A percentile compares a stretch with the other conserved stretches of the same genome.
These are phyloP conservation scores for Tetropium fuscum DNA, from an alignment of 2,888 invertebrate species.

Conservation along the genomic window DNA sequence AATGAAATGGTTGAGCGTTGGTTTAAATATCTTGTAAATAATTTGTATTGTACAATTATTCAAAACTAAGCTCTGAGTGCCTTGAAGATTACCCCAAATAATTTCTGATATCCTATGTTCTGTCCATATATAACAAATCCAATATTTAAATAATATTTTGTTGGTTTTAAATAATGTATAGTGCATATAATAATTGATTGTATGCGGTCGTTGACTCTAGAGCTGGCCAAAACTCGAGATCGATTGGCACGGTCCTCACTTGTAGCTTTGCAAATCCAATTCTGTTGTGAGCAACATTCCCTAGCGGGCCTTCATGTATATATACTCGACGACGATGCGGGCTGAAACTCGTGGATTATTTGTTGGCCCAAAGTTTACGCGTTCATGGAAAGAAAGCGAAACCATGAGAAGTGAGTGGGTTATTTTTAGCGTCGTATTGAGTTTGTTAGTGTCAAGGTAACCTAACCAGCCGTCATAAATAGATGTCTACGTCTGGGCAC, in stretches of 20 bases:
- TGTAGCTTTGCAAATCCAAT: conserved; percentile 48
- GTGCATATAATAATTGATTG: too few relatives aligned
- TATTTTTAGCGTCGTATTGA: conserved; percentile 55
- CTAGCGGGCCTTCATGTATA: conserved; percentile 37
- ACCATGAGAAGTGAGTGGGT: conserved; percentile 31
- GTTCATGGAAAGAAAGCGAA: conserved; percentile 46
- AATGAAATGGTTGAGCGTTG: too few relatives aligned
- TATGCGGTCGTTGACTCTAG: conserved; percentile 18
- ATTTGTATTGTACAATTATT: too few relatives aligned
- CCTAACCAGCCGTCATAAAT: conserved; percentile 65
- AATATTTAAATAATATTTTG: too few relatives aligned
- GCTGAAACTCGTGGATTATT: conserved; percentile 31
- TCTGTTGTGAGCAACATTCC: too few relatives aligned
- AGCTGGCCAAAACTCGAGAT: conserved; percentile 12
- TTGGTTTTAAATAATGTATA: too few relatives aligned
- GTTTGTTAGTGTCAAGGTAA: conserved; percentile 66
- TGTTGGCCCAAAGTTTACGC: conserved; percentile 43
- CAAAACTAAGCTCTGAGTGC: too few relatives aligned
- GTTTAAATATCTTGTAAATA: too few relatives aligned
- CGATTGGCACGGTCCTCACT: conserved; percentile 18
- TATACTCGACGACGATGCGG: conserved; percentile 45
- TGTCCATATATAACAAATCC: too few relatives aligned
- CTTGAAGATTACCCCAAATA: too few relatives aligned
- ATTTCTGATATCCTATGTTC: too few relatives aligned
- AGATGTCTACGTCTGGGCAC: conserved; percentile 57